phyloP scores from a whole-genome alignment of 2,888 invertebrate genomes.

The Troides helena region DNA sequence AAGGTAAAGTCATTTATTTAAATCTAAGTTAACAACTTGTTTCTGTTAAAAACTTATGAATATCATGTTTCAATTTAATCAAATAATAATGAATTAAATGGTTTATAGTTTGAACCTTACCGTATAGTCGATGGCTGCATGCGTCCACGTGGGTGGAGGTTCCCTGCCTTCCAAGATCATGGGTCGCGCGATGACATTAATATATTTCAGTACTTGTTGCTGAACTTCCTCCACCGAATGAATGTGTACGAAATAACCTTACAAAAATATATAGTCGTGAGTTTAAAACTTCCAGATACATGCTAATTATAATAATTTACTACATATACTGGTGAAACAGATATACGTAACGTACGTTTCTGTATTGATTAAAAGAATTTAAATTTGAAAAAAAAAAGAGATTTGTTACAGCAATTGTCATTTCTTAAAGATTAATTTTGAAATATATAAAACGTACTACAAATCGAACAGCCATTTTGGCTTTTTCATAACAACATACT shows the following conservation, averaged over 20 bases:
- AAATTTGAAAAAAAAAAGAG: too few species aligned
- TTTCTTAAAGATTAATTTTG: too few species aligned
- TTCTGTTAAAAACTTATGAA: background rate
- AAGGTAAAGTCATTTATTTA: too few species aligned
- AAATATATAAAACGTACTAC: too few species aligned
- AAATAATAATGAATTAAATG: background rate
- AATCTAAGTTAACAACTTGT: too few species aligned
- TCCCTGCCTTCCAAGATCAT: slow-evolving; percentile 86
- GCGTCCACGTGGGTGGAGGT: slow-evolving; percentile 95
- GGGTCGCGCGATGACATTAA: slow-evolving; percentile 94
- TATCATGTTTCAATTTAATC: background rate
- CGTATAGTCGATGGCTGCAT: slow-evolving; percentile 93
- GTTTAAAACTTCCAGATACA: background rate
- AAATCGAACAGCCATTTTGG: too few species aligned
- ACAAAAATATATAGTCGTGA: slow-evolving; percentile 24
- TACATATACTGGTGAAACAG: background rate
- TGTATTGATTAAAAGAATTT: too few species aligned
- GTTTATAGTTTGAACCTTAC: slow-evolving; percentile 68
- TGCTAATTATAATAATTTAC: background rate
- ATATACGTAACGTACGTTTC: too few species aligned
- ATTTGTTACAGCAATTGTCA: too few species aligned
- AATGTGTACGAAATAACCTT: slow-evolving; percentile 96
- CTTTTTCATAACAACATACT: too few species aligned
- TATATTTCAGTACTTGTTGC: slow-evolving; percentile 97
- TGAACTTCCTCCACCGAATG: slow-evolving; percentile 97